Conservation (phyloP, 2,888 invertebrate species). For the Bombylius major region DNA sequence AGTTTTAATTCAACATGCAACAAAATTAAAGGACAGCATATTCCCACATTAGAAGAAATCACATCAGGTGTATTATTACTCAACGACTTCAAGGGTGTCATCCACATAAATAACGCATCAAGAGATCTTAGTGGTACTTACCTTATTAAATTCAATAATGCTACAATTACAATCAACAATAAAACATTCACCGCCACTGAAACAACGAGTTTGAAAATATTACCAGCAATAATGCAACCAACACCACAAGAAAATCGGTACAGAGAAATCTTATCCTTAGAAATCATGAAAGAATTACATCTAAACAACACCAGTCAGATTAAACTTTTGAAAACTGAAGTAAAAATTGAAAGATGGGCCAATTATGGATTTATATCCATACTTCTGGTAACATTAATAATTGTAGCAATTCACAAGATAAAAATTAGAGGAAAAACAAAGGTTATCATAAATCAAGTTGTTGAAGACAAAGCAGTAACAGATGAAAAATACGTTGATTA, state of each 20-base stretch:
- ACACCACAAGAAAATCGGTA: conserved; percentile 1
- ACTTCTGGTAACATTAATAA: too few relatives aligned
- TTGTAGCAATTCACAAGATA: neutral
- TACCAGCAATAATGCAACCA: conserved; percentile 12
- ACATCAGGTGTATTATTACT: conserved; percentile 10
- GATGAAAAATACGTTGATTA: neutral
- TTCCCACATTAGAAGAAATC: conserved; percentile 10
- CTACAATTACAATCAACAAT: conserved; percentile 9
- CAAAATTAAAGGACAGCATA: conserved; percentile 1
- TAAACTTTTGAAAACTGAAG: neutral
- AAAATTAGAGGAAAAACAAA: neutral
- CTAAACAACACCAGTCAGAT: conserved; percentile 8
- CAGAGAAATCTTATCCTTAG: conserved; percentile 11
- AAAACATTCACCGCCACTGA: conserved; percentile 5
- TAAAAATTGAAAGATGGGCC: neutral
- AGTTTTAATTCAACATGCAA: conserved; percentile 10
- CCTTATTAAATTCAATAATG: conserved; percentile 3
- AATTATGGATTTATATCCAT: too few relatives aligned
- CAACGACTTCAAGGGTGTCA: conserved; percentile 9
- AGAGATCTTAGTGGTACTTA: conserved; percentile 2
- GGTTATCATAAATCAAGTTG: neutral
- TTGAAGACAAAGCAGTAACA: neutral
- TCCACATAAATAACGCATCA: neutral
- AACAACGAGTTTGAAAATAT: conserved; percentile 4
- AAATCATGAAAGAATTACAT: conserved; percentile 12